A percentile compares a stretch with the other conserved stretches of the same genome.
Conservation (phyloP, 2,113 vertebrate species). For the Dinomys branickii region DNA sequence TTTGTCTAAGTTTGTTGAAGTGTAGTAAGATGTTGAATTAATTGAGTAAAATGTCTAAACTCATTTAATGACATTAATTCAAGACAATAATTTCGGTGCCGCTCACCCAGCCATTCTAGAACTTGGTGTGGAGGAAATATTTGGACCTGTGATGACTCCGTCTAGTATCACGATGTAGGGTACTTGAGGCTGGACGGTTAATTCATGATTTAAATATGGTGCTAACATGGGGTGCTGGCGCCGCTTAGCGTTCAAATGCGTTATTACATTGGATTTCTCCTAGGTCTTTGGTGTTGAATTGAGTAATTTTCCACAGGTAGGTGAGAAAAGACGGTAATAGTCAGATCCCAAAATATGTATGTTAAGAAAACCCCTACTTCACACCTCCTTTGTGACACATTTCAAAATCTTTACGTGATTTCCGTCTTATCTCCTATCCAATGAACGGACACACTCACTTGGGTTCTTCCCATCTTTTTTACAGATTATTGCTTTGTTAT, state of each 20-base stretch:
- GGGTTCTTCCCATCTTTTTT: background rate
- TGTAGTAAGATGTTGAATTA: background rate
- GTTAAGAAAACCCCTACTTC: background rate
- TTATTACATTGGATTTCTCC: conserved; percentile 57
- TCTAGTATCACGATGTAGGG: background rate
- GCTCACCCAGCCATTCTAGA: background rate
- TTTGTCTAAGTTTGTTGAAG: background rate
- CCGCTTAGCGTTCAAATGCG: conserved; percentile 72
- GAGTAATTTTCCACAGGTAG: background rate
- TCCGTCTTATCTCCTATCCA: background rate
- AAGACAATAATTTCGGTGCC: background rate
- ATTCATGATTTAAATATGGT: accelerated
- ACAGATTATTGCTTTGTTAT: accelerated
- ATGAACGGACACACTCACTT: background rate
- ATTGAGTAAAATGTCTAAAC: background rate
- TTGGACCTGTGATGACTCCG: background rate
- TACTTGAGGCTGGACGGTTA: conserved; percentile 50
- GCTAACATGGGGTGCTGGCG: conserved; percentile 48
- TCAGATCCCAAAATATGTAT: background rate
- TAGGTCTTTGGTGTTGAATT: background rate
- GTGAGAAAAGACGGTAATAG: background rate
- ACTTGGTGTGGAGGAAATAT: background rate
- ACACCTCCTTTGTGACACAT: background rate
- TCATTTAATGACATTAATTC: background rate
- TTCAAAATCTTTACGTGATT: background rate